Evolutionary conservation across 2,113 vertebrate genomes (phyloP).

Genomic region (Cynopterus brachyotis): DNA sequence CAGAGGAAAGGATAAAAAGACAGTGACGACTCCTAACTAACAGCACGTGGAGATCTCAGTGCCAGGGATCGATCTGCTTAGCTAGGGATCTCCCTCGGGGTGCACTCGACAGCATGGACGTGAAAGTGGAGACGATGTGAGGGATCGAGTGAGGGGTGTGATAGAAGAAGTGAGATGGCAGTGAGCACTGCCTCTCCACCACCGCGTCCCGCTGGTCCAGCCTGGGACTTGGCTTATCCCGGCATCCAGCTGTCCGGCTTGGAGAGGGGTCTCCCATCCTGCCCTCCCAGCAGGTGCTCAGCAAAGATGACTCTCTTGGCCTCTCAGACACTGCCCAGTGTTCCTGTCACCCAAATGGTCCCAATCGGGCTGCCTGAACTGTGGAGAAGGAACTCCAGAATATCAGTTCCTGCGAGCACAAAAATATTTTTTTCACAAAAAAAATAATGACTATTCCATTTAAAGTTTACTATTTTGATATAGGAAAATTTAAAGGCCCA

Average conservation of each 20-base stretch:
- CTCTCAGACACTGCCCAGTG: background rate
- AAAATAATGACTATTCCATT: background rate
- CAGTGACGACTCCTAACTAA: background rate
- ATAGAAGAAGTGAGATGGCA: background rate
- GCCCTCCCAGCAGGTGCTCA: background rate
- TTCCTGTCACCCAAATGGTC: background rate
- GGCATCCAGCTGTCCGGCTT: rapidly evolving
- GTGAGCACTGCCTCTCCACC: background rate
- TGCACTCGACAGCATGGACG: background rate
- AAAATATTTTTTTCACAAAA: background rate
- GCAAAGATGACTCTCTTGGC: background rate
- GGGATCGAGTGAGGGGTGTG: rapidly evolving
- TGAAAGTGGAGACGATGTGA: rapidly evolving
- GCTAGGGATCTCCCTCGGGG: background rate
- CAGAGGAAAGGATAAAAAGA: background rate
- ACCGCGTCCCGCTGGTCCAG: background rate
- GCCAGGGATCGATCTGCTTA: rapidly evolving
- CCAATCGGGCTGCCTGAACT: background rate
- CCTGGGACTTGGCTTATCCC: rapidly evolving
- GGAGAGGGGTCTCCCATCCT: too few species aligned
- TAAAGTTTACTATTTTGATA: conserved; percentile 51
- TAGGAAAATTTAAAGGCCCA: background rate
- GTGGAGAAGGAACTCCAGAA: background rate
- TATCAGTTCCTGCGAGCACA: background rate
- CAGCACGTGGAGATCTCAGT: too few species aligned